A percentile compares a stretch with the other conserved stretches of the same genome.
Conservation (phyloP, 2,888 invertebrate species). For the Strigamia maritima region DNA sequence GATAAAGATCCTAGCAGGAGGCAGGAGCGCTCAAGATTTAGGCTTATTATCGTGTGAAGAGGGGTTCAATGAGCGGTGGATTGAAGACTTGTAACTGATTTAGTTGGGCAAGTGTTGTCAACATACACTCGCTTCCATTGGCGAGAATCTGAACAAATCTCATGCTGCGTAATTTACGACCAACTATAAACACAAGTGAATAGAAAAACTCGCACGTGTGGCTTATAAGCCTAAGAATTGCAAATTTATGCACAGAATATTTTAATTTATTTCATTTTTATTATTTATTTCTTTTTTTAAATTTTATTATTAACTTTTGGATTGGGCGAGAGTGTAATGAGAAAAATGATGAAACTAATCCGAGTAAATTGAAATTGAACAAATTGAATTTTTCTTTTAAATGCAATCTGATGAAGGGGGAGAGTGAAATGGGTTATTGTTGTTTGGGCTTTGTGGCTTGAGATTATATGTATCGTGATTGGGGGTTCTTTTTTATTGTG, state of each 20-base stretch:
- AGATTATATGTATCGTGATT: background rate
- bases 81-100: background rate
- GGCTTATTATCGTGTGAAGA: background rate
- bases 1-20: too few relatives aligned
- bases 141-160: background rate
- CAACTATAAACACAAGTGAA: background rate
- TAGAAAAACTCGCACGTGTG: background rate
- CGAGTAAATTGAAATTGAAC: too few relatives aligned
- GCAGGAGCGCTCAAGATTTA: too few relatives aligned
- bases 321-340: too few relatives aligned
- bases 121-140: background rate
- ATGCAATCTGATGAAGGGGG: background rate
- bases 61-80: background rate
- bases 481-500: background rate
- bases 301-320: too few relatives aligned
- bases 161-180: conserved; percentile 10
- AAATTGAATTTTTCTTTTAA: too few relatives aligned
- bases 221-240: background rate
- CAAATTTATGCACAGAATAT: background rate
- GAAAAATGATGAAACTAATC: too few relatives aligned
- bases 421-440: background rate
- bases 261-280: too few relatives aligned
- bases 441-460: background rate
- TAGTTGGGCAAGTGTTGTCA: background rate
- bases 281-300: too few relatives aligned